A percentile compares a stretch with the other conserved stretches of the same genome.
Conservation (phyloP, 2,797 vertebrate genomes). For the Smutsia temminckii region DNA sequence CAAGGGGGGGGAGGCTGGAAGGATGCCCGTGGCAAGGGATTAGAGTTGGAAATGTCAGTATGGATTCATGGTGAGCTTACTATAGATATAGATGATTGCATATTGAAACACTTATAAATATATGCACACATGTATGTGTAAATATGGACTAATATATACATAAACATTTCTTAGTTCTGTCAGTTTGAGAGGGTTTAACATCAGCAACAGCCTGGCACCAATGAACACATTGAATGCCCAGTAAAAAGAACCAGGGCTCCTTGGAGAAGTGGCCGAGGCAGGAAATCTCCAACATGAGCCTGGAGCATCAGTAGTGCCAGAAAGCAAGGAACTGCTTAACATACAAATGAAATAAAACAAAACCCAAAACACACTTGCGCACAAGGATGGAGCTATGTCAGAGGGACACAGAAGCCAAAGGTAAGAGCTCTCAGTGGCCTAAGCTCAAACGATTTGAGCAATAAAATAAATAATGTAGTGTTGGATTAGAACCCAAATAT, state of each 20-base stretch:
- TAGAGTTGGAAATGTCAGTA: not conserved
- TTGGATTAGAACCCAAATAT: not conserved
- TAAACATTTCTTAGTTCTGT: not conserved
- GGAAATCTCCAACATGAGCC: not conserved
- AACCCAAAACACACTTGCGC: not conserved
- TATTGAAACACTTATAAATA: not conserved
- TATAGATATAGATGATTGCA: not conserved
- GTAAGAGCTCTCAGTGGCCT: not conserved
- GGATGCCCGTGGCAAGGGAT: not conserved
- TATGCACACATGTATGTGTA: accelerated
- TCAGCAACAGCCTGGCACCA: too few relatives aligned
- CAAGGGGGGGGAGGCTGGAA: not conserved
- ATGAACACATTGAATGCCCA: accelerated
- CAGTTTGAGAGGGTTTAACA: not conserved
- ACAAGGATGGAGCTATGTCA: not conserved
- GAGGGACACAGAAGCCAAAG: too few relatives aligned
- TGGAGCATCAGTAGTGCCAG: not conserved
- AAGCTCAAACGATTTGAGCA: not conserved
- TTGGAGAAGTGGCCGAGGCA: not conserved
- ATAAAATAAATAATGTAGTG: not conserved
- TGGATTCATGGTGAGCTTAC: not conserved
- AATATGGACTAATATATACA: too few relatives aligned
- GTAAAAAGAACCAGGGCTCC: not conserved
- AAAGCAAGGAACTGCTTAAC: not conserved
- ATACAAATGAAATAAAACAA: not conserved